Evolutionary conservation across 2,113 vertebrate genomes (phyloP), one percentile per base, ranked within the genome.

Genomic region (Poeciliopsis turrubarensis): DNA sequence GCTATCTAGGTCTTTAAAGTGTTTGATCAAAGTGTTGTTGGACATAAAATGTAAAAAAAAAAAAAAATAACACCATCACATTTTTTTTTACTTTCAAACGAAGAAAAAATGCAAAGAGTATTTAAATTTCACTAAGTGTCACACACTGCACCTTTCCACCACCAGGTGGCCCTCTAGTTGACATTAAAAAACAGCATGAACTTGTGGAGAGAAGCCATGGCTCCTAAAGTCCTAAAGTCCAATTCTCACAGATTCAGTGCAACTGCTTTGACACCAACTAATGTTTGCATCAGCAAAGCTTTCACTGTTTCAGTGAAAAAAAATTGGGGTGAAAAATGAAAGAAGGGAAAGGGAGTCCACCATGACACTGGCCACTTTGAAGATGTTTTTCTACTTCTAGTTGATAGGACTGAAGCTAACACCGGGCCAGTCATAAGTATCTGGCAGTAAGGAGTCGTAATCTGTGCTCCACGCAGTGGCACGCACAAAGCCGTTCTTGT

Each of bases 401-500:
- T 92, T 57, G 7, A 89, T 91, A 6, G 95, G 95, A 27, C 54
- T 87, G 10, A 92, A 89, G 22, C 87, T 83, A 47, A 96, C 94
- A 12, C 92, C 95, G 0, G 97, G 96, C 97, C 96, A 99, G 54
- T 97, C 95, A 1, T 99, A 99, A 19, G 96, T 91, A 10, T 99
- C 98, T 0, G 97, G 97, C 73, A 98, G 86, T 89, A 99, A 95
- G 76, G 96, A 99, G 47, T 98, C 97, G 0, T 99, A 99, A 10
- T 95, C 78, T 1, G 95, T 97, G 89, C 87, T 91, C 97, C 97
- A 99, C 15, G 97, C 86, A 73, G 95, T 96, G 1, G 96, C 93
- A 6, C 94, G 93, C 22, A 99, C 82, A 65, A 96, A 95, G 0
- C 75, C 54, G 25, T 91, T 89, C 92, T 99, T 99, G 91, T 98